A percentile compares a stretch with the other conserved stretches of the same genome.
Conservation (phyloP, 2,113 vertebrate genomes). For the Nothobranchius kuhntae region DNA sequence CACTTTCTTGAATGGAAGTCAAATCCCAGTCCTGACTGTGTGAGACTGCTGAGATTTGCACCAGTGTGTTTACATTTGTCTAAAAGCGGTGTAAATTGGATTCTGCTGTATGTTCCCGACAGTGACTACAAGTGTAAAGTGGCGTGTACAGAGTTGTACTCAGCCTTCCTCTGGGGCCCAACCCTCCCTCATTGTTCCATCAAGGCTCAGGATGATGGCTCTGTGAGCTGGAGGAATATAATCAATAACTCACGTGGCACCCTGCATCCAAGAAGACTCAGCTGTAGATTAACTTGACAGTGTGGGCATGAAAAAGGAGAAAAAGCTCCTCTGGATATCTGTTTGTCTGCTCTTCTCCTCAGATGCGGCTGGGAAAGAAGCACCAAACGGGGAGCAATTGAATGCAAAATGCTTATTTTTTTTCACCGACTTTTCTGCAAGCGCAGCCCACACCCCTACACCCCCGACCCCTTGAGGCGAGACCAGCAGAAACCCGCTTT, state of each 20-base stretch:
- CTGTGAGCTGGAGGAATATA: conserved; percentile 72
- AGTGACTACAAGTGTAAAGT: conserved; percentile 80
- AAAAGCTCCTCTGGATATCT: conserved; percentile 78
- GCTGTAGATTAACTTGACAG: conserved; percentile 87
- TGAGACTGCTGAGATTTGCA: conserved; percentile 65
- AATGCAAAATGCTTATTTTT: conserved; percentile 75
- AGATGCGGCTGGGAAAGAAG: conserved; percentile 48
- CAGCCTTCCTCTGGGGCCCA: conserved; percentile 58
- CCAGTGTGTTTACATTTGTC: conserved; percentile 77
- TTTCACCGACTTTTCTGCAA: conserved; percentile 69
- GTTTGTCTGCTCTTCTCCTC: conserved; percentile 79
- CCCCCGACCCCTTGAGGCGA: conserved; percentile 63
- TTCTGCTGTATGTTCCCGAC: conserved; percentile 70
- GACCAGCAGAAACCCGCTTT: conserved; percentile 67
- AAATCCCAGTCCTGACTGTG: conserved; percentile 46
- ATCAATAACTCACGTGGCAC: conserved; percentile 86
- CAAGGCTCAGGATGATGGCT: conserved; percentile 70
- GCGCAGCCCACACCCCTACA: conserved; percentile 51
- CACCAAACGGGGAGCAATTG: conserved; percentile 72
- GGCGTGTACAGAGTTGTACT: conserved; percentile 74
- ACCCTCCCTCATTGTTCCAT: conserved; percentile 65
- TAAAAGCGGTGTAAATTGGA: conserved; percentile 82
- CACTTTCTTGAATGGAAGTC: conserved; percentile 58
- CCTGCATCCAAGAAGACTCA: conserved; percentile 83
- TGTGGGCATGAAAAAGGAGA: conserved; percentile 81